Base-by-base conservation (phyloP, 92 coral and sea anemone species). In the Montipora capitata region DNA sequence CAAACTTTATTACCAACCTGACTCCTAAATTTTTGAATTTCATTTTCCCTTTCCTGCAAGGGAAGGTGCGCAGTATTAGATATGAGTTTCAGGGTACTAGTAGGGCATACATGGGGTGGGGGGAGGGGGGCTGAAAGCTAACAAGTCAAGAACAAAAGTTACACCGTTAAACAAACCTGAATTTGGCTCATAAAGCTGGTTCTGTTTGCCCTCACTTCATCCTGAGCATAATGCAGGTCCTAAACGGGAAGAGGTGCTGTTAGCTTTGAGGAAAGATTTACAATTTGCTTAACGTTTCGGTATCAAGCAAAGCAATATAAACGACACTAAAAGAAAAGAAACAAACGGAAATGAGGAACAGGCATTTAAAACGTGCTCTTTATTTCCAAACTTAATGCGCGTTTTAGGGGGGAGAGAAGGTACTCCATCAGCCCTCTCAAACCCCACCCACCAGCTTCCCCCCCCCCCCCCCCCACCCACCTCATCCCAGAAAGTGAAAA, bases 1-100 rank as follows among this genome's bases (percentile, higher is more conserved):
- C 8, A 72, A 71, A 57, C 52, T 48, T 27, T 14, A 44, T 15
- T 43, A 84, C 78, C 56, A 57, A 94, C 99, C 92, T 97, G 99
- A 81, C 92, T 97, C 74, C 94, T 94, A 68, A 96, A 86, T 82
- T 95, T 94, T 76, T 97, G 94, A 62, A 97, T 92, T 90, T 96
- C 99, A 71, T 83, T 89, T 67, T 96, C 99, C 69, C 98, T 87
- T 73, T 96, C 98, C 99, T 97, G 76, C 11, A 76, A 40, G 20
- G 57, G 42, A 69, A 57, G 3, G 39, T n/a, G 8, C 6, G 52
- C 7, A 48, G 52, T 5, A 48, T 27, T 27, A 27, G 35, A 27
- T 27, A 27, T 27, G 35, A 27, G 35, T 1, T 27, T 27, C 35
- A 27, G 35, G 35, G 35, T 27, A 27, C 35, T 27, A 27, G 35